Base-by-base conservation (phyloP, 1,140 invertebrate genomes). In the Trichomalopsis sarcophagae region DNA sequence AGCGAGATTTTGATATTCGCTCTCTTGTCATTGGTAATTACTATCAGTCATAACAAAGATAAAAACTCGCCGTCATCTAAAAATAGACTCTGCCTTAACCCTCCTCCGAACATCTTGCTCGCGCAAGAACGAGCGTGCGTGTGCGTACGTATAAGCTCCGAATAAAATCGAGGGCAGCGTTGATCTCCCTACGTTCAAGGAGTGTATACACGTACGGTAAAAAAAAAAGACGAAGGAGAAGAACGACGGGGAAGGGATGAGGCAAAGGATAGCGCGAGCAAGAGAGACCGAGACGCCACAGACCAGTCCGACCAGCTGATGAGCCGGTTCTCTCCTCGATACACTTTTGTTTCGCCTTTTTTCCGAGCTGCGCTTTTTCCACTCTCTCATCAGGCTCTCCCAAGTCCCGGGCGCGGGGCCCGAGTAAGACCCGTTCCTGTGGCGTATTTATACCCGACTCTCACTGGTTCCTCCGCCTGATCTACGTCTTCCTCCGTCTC, bases 241-340 rank as follows among this genome's bases (percentile, higher is more conserved):
- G 71, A 14, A 69, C 2, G 62, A 68, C 0, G 2, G 55, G n/a
- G 74, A 33, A 33, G 30, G 83, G 68, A 79, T 87, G 82, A 78
- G 77, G 84, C 81, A 62, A 78, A 80, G 21, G 73, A 62, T 14
- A 36, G 27, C 69, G 85, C 47, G 86, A 75, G 86, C 77, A 74
- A 90, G 78, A 50, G 87, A 87, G 87, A 89, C 73, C 30, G 77
- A 83, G 86, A 88, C 84, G 91, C 88, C 90, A 92, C 89, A 91
- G 91, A 92, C 92, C 91, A 92, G 91, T 92, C 88, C 89, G 86
- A 87, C 91, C 91, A 92, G 92, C 91, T 92, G 92, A 92, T 92
- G 92, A 92, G 91, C 91, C 88, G 92, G 91, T 92, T 92, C 90
- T 91, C 88, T 14, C 76, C 33, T 78, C 90, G 89, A 90, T 91